Evolutionary conservation across 2,797 vertebrate species (phyloP).

Genomic region (Fringilla coelebs): DNA sequence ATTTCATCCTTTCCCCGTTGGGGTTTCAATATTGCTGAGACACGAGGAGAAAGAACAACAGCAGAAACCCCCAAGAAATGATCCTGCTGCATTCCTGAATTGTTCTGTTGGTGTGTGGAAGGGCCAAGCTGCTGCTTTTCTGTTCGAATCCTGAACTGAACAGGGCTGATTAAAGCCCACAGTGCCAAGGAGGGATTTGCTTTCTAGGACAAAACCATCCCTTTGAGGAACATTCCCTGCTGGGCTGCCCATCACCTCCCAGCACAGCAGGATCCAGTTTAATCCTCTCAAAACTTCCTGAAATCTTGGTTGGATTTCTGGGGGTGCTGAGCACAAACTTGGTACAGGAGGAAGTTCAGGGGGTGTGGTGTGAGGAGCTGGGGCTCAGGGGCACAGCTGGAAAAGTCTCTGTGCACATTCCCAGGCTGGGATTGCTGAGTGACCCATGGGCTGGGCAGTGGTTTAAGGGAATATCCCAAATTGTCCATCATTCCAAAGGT

Average conservation of each 20-base stretch:
- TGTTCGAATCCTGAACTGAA: background rate
- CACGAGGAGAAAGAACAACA: background rate
- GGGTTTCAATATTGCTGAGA: background rate
- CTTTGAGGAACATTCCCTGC: background rate
- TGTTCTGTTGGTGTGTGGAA: background rate
- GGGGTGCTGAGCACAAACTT: fast-evolving
- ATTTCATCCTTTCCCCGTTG: background rate
- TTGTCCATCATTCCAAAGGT: background rate
- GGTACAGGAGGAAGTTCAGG: fast-evolving
- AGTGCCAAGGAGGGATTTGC: background rate
- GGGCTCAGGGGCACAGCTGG: no score
- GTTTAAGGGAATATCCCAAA: background rate
- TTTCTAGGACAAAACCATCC: background rate
- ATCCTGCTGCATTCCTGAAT: background rate
- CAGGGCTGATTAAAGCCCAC: background rate
- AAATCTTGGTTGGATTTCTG: background rate
- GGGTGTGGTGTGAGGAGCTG: background rate
- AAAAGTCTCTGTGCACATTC: no score
- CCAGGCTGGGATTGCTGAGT: no score
- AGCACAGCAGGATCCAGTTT: background rate
- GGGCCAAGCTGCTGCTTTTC: background rate
- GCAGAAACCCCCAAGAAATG: background rate
- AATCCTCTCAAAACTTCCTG: background rate
- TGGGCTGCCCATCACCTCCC: background rate
- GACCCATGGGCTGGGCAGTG: background rate